Base-by-base conservation (phyloP, 2,797 vertebrate species). In the Helicolenus hilgendorfi region DNA sequence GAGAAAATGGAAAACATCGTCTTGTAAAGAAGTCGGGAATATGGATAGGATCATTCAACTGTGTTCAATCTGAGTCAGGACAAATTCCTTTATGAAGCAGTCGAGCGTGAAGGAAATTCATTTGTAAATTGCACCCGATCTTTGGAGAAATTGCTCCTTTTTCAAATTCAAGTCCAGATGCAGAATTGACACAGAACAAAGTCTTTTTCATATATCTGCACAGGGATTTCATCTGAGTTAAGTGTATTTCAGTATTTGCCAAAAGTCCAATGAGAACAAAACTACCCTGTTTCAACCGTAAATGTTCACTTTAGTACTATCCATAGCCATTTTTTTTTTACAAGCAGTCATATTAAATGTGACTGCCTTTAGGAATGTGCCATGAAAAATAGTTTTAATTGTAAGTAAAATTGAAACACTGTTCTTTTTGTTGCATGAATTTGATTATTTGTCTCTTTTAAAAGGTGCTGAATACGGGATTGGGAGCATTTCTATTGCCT, bases 21-120 rank as follows among this genome's bases (percentile, higher is more conserved):
- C 95, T 94, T 68, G 85, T 95, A 95, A 96, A 94, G 93, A 93
- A 85, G 89, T 93, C 79, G 14, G 89, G 94, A 97, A 97, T 97
- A 97, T 97, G 97, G 95, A 97, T 97, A 89, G 94, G 94, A 94
- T 96, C 95, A 95, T 83, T 96, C 92, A 91, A 93, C 94, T 97
- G 97, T 97, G 96, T 94, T 97, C 95, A 96, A 95, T 97, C 94
- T 92, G 88, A 96, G 94, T 92, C 96, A 96, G 96, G 95, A 97
- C 97, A 97, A 96, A 96, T 96, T 95, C 94, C 94, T 96, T 96
- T 91, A 94, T 93, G 92, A 95, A 87, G 91, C 93, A 94, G 87
- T 90, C 80, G 15, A 94, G 92, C 77, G 38, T 94, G 91, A 96
- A 92, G 86, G 94, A 96, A 96, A 96, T 94, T 96, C 96, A 96